Percentiles rank a stretch among this genome's conserved stretches.
Conservation (phyloP, 2,888 invertebrate genomes). For the Watsonalla cultraria region DNA sequence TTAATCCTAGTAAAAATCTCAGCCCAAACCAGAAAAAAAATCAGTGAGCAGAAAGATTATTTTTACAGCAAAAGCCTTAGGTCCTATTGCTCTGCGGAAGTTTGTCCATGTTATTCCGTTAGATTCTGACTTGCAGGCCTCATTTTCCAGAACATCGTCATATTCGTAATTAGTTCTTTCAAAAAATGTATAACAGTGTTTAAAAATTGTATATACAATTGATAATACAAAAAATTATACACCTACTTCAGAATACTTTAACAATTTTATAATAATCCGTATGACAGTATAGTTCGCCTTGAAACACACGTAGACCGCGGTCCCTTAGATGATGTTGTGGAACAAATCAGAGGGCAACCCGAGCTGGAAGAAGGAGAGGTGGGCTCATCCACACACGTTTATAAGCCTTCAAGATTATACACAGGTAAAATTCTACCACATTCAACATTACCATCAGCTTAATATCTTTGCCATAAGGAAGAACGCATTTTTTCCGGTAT, state of each 20-base stretch:
- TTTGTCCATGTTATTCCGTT: too few species aligned
- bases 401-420: constrained; percentile 51
- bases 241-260: too few species aligned
- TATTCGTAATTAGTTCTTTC: too few species aligned
- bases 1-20: too few species aligned
- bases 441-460: neutral
- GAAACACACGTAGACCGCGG: constrained; percentile 61
- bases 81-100: too few species aligned
- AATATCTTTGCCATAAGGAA: constrained; percentile 4
- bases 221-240: neutral
- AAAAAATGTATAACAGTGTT: too few species aligned
- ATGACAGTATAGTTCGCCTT: constrained; percentile 48
- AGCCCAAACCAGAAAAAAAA: too few species aligned
- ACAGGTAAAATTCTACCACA: constrained; percentile 36
- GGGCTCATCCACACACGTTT: constrained; percentile 55
- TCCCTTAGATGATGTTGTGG: constrained; percentile 67
- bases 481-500: constrained; percentile 5
- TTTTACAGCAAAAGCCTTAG: too few species aligned
- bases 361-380: constrained; percentile 71
- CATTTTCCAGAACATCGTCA: too few species aligned
- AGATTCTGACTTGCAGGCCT: too few species aligned
- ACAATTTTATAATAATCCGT: neutral
- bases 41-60: too few species aligned
- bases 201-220: too few species aligned
- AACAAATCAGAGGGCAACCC: constrained; percentile 67